Evolutionary conservation across 2,888 invertebrate species (phyloP), one percentile per base, ranked within the genome.

Genomic region (Apodemia zela): DNA sequence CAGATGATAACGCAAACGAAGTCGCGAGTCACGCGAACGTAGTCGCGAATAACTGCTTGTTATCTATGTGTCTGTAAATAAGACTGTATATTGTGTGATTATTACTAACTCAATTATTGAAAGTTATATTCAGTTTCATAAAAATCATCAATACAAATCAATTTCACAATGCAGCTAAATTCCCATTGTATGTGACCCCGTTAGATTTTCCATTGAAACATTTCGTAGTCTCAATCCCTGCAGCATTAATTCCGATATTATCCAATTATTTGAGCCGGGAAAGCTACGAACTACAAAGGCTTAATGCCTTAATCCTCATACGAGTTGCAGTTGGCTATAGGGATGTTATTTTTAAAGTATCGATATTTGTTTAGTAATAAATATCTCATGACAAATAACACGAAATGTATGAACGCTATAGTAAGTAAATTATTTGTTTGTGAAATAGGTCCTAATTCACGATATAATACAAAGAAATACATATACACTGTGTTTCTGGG

Each of bases 241-340:
- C 47, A 51, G 54, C 54, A 54, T 54, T 54, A 54, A 54, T 54
- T 54, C 54, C 13, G 54, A 54, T 54, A 54, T 54, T 21, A 54
- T 54, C 54, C 29, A 54, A 54, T 54, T 54, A 54, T 54, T 54
- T 54, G 29, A 54, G 54, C 54, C 54, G 3, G 54, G 54, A 29
- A 54, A 29, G 54, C 54, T 54, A 54, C 54, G 54, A 54, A 54
- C 54, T 54, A 54, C 54, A 54, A 25, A 54, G 54, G 54, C 54
- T 54, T 45, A 54, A 54, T 54, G 54, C 54, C 25, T 54, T 54
- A 54, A 54, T 54, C 54, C 54, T 54, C 54, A 54, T 54, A 25
- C 54, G 54, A 54, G 54, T 54, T 54, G 54, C 54, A 54, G 29
- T 54, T 54, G 54, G 7, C 54, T 15, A 7, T 54, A 54, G 54